Conservation (phyloP, 2,888 invertebrate genomes). For the Frankliniella intonsa region DNA sequence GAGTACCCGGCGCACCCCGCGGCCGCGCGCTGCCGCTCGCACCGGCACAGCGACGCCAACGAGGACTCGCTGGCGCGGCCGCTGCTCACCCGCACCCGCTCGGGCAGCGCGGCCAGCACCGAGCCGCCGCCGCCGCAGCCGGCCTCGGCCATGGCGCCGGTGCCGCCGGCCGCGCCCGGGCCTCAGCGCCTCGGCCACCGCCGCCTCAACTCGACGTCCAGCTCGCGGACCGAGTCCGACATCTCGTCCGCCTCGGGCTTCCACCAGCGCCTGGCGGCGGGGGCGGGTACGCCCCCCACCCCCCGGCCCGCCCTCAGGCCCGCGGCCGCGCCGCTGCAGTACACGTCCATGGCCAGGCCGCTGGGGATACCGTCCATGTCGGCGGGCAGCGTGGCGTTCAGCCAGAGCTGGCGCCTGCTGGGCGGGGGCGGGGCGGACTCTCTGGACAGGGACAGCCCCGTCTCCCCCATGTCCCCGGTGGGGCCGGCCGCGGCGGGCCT, state of each 20-base stretch:
- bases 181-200: slow-evolving; percentile 5
- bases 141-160: not conserved
- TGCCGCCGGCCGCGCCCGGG: not conserved
- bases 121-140: not conserved
- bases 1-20: not conserved
- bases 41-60: slow-evolving; percentile 15
- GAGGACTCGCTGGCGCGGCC: slow-evolving; percentile 20
- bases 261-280: not conserved
- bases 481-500: no score
- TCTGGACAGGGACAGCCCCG: not conserved
- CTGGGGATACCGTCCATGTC: not conserved
- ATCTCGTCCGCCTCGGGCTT: slow-evolving; percentile 8
- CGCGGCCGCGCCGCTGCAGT: not conserved
- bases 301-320: no score
- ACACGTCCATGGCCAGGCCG: not conserved
- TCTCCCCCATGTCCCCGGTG: no score
- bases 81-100: slow-evolving; percentile 1
- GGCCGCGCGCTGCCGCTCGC: not conserved
- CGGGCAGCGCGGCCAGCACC: slow-evolving; percentile 8
- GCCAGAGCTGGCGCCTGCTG: not conserved
- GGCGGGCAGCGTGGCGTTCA: not conserved
- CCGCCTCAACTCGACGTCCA: slow-evolving; percentile 17
- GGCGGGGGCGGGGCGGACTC: not conserved
- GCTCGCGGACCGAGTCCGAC: slow-evolving; percentile 9
- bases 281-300: not conserved